Evolutionary conservation across 1,140 invertebrate genomes (phyloP).

Genomic region (Apis florea): DNA sequence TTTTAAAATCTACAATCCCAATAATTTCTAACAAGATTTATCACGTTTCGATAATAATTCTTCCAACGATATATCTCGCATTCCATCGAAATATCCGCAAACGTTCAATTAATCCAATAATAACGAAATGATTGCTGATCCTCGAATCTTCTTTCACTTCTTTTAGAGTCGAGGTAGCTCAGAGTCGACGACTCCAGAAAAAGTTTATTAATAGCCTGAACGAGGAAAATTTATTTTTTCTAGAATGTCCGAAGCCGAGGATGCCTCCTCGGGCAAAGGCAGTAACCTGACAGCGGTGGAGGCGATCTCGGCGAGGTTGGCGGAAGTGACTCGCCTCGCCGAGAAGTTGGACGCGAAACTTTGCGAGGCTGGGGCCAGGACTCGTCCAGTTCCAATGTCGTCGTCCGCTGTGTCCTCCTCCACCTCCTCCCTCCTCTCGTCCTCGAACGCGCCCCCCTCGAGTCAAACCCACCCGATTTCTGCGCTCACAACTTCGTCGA

Average conservation of each 20-base stretch:
- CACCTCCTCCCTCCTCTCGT: conserved; percentile 47
- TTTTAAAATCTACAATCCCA: too few relatives aligned
- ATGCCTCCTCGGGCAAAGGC: conserved; percentile 58
- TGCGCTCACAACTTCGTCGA: neutral
- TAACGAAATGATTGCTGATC: too few relatives aligned
- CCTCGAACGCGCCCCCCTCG: neutral
- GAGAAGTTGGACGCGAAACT: conserved; percentile 84
- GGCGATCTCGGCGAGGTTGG: conserved; percentile 83
- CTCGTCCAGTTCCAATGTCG: conserved; percentile 62
- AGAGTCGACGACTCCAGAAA: neutral
- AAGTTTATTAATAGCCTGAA: conserved; percentile 35
- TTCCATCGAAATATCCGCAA: too few relatives aligned
- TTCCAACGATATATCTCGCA: too few relatives aligned
- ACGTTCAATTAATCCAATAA: too few relatives aligned
- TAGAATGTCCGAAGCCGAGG: conserved; percentile 73
- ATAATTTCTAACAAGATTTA: too few relatives aligned
- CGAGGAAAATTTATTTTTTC: conserved; percentile 44
- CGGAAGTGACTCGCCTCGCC: conserved; percentile 84
- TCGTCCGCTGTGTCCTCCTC: conserved; percentile 65
- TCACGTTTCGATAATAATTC: too few relatives aligned
- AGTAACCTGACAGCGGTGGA: conserved; percentile 84
- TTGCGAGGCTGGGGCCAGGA: conserved; percentile 80
- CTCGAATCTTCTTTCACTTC: neutral
- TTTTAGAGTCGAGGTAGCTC: neutral
- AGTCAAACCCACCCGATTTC: neutral